These are phyloP conservation scores for Eucriotettix oculatus DNA, from an alignment of 2,888 invertebrate species.

Conservation along the genomic window DNA sequence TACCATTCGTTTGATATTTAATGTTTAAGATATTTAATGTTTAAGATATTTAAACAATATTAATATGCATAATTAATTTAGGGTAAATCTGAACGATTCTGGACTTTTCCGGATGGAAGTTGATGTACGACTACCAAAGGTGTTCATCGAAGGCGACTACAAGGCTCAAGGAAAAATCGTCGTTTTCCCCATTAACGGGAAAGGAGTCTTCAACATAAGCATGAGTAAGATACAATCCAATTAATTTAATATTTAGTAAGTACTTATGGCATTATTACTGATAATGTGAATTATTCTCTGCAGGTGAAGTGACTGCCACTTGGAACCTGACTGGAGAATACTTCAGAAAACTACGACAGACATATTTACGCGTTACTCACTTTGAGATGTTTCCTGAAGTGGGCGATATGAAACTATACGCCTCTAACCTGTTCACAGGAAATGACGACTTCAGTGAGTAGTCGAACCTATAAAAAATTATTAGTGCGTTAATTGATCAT, in stretches of 20 bases:
- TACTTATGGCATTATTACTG: neutral
- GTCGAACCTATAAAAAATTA: no score
- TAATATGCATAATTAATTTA: neutral
- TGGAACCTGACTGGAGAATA: conserved; percentile 40
- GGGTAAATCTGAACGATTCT: conserved; percentile 6
- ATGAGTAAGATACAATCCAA: conserved; percentile 33
- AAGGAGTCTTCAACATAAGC: conserved; percentile 37
- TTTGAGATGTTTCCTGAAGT: conserved; percentile 46
- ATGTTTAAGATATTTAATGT: no score
- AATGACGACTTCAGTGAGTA: conserved; percentile 46
- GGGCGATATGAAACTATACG: conserved; percentile 39
- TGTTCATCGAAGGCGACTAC: conserved; percentile 39
- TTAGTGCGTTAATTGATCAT: no score
- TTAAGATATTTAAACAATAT: no score
- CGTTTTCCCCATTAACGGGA: conserved; percentile 39
- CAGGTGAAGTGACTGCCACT: conserved; percentile 38
- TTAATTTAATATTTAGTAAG: neutral
- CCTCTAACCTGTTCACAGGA: conserved; percentile 41
- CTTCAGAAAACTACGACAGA: conserved; percentile 34
- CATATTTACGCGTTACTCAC: conserved; percentile 36
- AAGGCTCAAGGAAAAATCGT: conserved; percentile 44
- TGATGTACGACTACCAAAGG: conserved; percentile 35
- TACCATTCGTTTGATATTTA: no score
- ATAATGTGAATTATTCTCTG: neutral
- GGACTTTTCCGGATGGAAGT: conserved; percentile 30